Base-by-base conservation (phyloP, 2,888 invertebrate genomes). In the Seira sanloemensis region DNA sequence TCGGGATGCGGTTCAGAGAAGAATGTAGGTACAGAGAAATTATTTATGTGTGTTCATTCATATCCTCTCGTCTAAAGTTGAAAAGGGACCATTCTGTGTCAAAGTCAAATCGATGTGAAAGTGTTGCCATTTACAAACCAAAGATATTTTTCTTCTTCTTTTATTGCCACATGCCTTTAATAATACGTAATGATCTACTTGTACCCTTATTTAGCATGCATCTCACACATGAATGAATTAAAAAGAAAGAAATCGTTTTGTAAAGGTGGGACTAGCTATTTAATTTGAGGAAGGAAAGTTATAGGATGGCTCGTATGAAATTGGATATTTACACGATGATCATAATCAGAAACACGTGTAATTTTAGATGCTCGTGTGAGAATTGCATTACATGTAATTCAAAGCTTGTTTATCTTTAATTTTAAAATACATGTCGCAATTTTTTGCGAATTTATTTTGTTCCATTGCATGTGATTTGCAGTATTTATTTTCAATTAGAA, bases 181-280 rank as follows among this genome's bases (percentile, higher is more conserved):
- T 37, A 37, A 37, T 12, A 12, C 37, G 9, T 46, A 58, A 73
- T 73, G 73, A 73, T 73, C 73, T 46, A 79, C 79, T 79, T 74
- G 74, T 68, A 16, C 68, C 37, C 27, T 74, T 72, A 74, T 80
- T 80, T 73, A 73, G 58, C 74, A 80, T 80, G 67, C 74, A 50
- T 18, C 9, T 68, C 73, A 74, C 74, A 80, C 54, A 58, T 26
- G 1, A 19, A 27, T 71, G 27, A n/a, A 37, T 37, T 25, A 66
- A 37, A 37, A 37, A 37, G 37, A 37, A 54, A 74, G 23, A 25
- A 46, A 73, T 80, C 67, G 23, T 73, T 79, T 54, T 69, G 67
- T 58, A 62, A 79, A 79, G 72, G 73, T 67, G 72, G 79, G 73
- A 67, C 79, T 24, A 24, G 18, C 16, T 21, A 24, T 26, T 73